phyloP scores from a whole-genome alignment of 2,888 invertebrate species.

The Acanthopleura granulata region DNA sequence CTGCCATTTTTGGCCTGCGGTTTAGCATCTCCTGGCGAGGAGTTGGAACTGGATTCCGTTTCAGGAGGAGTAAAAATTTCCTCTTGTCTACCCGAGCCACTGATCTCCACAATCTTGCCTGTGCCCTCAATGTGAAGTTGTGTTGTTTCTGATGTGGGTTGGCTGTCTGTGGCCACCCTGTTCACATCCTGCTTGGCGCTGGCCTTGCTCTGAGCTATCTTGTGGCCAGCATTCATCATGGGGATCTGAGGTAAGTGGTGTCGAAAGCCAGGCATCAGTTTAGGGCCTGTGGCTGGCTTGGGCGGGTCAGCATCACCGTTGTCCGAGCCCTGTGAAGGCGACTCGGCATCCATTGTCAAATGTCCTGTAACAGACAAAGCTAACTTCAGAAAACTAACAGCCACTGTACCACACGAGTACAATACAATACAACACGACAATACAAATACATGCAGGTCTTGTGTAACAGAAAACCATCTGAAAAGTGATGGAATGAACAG shows the following conservation, averaged over 20 bases:
- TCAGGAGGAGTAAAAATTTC: conserved; percentile 24
- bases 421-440: too few species aligned
- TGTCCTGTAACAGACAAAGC: conserved; percentile 12
- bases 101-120: conserved; percentile 49
- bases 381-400: too few species aligned
- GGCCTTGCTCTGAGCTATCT: conserved; percentile 60
- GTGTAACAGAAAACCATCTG: too few species aligned
- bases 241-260: conserved; percentile 60
- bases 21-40: conserved; percentile 21
- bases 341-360: conserved; percentile 14
- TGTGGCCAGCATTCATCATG: conserved; percentile 46
- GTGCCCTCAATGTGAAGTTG: conserved; percentile 47
- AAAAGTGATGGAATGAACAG: too few species aligned
- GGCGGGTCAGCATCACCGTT: neutral
- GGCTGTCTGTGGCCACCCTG: neutral
- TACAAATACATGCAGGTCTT: too few species aligned
- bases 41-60: conserved; percentile 4
- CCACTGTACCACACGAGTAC: too few species aligned
- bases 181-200: conserved; percentile 38
- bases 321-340: conserved; percentile 12
- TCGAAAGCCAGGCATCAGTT: conserved; percentile 35
- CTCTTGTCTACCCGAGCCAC: conserved; percentile 29
- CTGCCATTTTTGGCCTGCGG: conserved; percentile 21
- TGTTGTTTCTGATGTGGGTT: neutral
- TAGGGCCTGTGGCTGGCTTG: conserved; percentile 1